Percentiles rank a stretch among this genome's conserved stretches.
phyloP scores from a whole-genome alignment of 2,888 invertebrate species.

The Nomada goodeniana region DNA sequence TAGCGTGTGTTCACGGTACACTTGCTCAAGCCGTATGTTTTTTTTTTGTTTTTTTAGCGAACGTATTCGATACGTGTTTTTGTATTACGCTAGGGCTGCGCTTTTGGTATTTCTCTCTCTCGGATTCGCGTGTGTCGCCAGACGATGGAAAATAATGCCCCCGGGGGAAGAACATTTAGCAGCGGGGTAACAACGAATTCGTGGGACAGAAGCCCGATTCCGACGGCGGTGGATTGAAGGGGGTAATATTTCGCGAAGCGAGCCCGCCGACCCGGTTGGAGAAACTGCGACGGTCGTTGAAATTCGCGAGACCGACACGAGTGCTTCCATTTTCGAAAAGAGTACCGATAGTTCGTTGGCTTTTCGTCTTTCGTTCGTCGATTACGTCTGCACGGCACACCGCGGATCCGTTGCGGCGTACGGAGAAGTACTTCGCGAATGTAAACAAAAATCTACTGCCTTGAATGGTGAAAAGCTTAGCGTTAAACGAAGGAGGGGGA shows the following conservation, averaged over 20 bases:
- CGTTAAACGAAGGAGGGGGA: slow-evolving; percentile 35
- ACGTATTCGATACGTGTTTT: slow-evolving; percentile 82
- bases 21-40: not conserved
- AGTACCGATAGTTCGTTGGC: not conserved
- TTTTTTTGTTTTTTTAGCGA: slow-evolving; percentile 62
- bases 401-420: too few relatives aligned
- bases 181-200: not conserved
- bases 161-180: not conserved
- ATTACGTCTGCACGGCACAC: too few relatives aligned
- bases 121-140: slow-evolving; percentile 27
- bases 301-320: not conserved
- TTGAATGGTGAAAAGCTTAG: slow-evolving; percentile 81
- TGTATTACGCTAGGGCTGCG: slow-evolving; percentile 41
- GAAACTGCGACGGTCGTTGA: too few relatives aligned
- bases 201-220: not conserved
- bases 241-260: too few relatives aligned
- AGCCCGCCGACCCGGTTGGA: not conserved
- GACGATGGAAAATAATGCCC: not conserved
- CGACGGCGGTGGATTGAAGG: too few relatives aligned
- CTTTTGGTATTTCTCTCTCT: slow-evolving; percentile 34
- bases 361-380: too few relatives aligned
- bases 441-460: slow-evolving; percentile 71
- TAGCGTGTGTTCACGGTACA: slow-evolving; percentile 7
- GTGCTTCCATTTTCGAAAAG: not conserved
- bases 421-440: too few relatives aligned